Evolutionary conservation across 1,140 invertebrate genomes (phyloP), one percentile per base, ranked within the genome.

Genomic region (Drosophila insularis): DNA sequence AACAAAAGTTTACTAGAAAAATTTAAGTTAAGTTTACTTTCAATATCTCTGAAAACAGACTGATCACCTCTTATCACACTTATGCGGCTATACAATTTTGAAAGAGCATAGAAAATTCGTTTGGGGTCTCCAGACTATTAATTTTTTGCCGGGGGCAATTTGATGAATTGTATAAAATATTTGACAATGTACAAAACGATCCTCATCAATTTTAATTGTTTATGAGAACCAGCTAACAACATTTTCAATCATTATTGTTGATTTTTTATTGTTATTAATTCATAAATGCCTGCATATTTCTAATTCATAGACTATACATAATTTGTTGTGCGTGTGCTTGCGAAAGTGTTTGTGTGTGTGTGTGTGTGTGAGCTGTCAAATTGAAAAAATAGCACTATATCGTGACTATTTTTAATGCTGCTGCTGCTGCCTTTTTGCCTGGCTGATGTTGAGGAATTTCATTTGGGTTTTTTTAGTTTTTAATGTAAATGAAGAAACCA

Each of bases 361-460:
- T 46, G 17, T 21, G 43, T 50, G 43, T 50, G 43, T 19, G 63
- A 69, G 71, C 80, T 84, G 80, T 82, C 80, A 84, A 80, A 79
- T 79, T 14, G 68, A 77, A 58, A 64, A 74, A 81, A 80, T 80
- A 72, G 76, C 68, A 71, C 43, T 66, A 69, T 66, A 70, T 78
- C 53, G 64, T 58, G 68, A 84, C 80, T 84, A 84, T 82, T 82
- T 82, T 71, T 77, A 77, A 50, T 74, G 66, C 63, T 68, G 55
- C 66, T 46, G 71, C 53, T 68, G 43, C 43, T 50, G 43, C 6
- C 17, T 50, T 50, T 50, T 56, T 80, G 80, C 72, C 63, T 84
- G 77, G 81, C 81, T 80, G 81, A 84, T 68, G 68, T 59, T 68
- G 21, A 77, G 73, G 77, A 85, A 84, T 84, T 84, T 85, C 43